A percentile compares a stretch with the other conserved stretches of the same genome.
phyloP scores from a whole-genome alignment of 1,140 invertebrate species.

The Glomeris maerens region DNA sequence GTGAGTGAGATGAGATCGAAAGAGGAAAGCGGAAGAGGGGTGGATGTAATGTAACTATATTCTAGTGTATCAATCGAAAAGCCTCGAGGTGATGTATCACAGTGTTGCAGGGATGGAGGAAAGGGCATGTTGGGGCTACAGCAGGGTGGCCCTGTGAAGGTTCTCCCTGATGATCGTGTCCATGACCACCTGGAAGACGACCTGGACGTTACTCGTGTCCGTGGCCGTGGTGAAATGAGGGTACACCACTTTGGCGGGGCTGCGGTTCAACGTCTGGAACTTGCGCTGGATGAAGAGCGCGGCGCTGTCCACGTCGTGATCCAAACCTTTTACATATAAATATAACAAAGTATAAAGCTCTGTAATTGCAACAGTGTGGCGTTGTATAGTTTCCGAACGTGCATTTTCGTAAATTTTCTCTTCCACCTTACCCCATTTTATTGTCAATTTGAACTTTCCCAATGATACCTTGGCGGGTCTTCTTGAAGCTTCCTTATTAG shows the following conservation, averaged over 20 bases:
- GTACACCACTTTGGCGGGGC: constrained; percentile 43
- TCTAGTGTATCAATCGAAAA: too few species aligned
- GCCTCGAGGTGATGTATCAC: too few species aligned
- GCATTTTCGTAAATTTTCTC: too few species aligned
- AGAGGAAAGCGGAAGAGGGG: too few species aligned
- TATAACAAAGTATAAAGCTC: neutral
- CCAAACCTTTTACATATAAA: constrained; percentile 35
- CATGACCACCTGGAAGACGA: constrained; percentile 28
- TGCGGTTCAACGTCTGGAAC: constrained; percentile 41
- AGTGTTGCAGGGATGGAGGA: too few species aligned
- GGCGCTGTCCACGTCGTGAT: constrained; percentile 45
- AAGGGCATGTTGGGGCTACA: too few species aligned
- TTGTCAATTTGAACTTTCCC: too few species aligned
- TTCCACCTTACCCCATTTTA: too few species aligned
- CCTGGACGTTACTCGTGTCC: constrained; percentile 31
- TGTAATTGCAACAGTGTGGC: neutral
- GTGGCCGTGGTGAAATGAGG: constrained; percentile 36
- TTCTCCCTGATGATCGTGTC: constrained; percentile 27
- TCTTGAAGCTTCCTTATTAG: too few species aligned
- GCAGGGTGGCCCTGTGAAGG: constrained; percentile 21
- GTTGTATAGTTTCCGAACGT: neutral
- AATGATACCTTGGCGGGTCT: too few species aligned
- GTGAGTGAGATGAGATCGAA: too few species aligned
- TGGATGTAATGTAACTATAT: too few species aligned
- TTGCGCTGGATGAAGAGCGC: constrained; percentile 47